Evolutionary conservation across 2,888 invertebrate genomes (phyloP), one percentile per base, ranked within the genome.

Genomic region (Zaprionus bogoriensis): DNA sequence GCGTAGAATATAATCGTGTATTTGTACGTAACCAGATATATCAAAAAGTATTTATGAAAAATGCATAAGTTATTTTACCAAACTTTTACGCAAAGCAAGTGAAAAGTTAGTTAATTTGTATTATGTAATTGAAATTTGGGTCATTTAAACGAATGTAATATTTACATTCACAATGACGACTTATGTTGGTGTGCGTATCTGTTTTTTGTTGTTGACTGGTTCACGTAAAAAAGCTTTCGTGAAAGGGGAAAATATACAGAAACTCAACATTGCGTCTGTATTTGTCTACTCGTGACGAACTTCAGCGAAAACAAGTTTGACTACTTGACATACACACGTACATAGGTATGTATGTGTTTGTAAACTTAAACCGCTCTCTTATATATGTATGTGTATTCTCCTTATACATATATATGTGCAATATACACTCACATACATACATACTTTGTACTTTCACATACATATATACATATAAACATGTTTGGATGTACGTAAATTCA

Each of bases 121-220:
- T 81, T 81, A 86, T 81, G 83, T 83, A 81, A 81, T 71, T 73
- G 71, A 83, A 81, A 81, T 81, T 81, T 81, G 80, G 81, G 81
- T 81, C 81, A 81, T 69, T 81, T 81, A 85, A 69, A 83, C 80
- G 84, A 83, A 74, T 80, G 68, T 76, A 84, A 72, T 76, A 69
- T 77, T 84, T 81, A 81, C 85, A 84, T 68, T 59, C 14, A 79
- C 75, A 78, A 66, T 50, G 57, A 46, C 67, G 64, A 62, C 47
- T 62, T 59, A 41, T 32, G 61, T 32, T 44, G 52, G 51, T 44
- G 55, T 46, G 51, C 45, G 50, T 36, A 38, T 39, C 27, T 53
- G 52, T 54, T 77, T 62, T 78, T 74, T 74, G 78, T 77, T 80
- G 76, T 70, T 69, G 61, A 72, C 66, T 74, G 84, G 77, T 77